Base-by-base conservation (phyloP, 2,797 vertebrate genomes). In the Danio albolineatus region DNA sequence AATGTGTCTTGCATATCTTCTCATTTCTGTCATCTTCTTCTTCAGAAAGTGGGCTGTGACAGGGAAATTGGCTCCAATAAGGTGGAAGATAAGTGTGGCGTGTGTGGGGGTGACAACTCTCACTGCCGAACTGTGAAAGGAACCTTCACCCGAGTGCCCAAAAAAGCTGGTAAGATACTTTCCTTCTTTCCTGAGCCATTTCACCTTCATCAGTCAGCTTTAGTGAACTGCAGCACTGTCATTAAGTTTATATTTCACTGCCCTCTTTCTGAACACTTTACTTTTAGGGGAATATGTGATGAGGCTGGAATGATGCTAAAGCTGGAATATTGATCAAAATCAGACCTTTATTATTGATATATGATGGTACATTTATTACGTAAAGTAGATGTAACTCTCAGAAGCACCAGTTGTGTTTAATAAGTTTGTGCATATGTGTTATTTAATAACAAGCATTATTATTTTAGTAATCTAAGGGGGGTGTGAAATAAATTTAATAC, bases 71-170 rank as follows among this genome's bases (percentile, higher is more conserved):
- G 97, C 73, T 99, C 98, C 1, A 95, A 80, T 83, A 99, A 99
- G 89, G 90, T 92, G 0, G 97, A 99, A 82, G 98, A 99, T 89
- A 97, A 96, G 83, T 99, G 98, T 2, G 98, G 98, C 0, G 97
- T 99, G 10, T 99, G 98, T 1, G 96, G 96, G 0, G 97, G 97
- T 10, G 97, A 99, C 76, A 97, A 98, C 78, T 98, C 98, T 1
- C 98, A 99, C 83, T 99, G 98, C 83, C 95, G 96, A 82, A 98
- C 97, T 0, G 95, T 99, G 41, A 99, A 99, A 89, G 96, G 97
- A 56, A 96, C 95, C 21, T 98, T 98, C 82, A 96, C 95, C 46
- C 94, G 97, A 36, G 97, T 95, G 0, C 97, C 98, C 19, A 98
- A 97, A 89, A 98, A 98, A 89, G 86, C 95, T 0, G 97, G 98